Conservation (phyloP, 2,888 invertebrate genomes). For the Iphiclides podalirius region DNA sequence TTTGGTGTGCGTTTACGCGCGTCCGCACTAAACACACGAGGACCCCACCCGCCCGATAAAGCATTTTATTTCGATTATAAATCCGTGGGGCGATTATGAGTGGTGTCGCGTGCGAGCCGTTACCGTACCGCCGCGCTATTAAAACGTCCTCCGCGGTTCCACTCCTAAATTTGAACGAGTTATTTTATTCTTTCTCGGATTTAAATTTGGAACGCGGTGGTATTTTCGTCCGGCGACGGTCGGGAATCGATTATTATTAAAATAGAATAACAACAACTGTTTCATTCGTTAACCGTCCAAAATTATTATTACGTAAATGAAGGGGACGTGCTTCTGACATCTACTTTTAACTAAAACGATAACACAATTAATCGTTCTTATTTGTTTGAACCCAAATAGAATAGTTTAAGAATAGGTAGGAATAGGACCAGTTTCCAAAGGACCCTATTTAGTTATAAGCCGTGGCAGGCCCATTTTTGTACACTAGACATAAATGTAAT, state of each 20-base stretch:
- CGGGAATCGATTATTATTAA: neutral
- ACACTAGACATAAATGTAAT: too few species aligned
- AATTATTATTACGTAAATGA: too few species aligned
- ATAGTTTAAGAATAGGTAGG: too few species aligned
- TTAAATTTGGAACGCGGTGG: conserved; percentile 9
- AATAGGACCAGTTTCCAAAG: too few species aligned
- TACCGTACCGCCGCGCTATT: conserved; percentile 32
- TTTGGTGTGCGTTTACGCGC: conserved; percentile 6
- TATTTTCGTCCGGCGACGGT: conserved; percentile 5
- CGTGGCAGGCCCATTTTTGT: too few species aligned
- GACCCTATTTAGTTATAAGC: too few species aligned
- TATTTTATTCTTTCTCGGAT: neutral
- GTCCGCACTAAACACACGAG: conserved; percentile 5
- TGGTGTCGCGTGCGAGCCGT: conserved; percentile 66
- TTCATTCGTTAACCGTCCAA: neutral
- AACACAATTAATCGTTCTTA: too few species aligned
- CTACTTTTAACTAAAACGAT: too few species aligned
- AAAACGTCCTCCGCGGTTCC: conserved; percentile 20
- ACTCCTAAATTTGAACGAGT: conserved; percentile 14
- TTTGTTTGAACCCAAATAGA: too few species aligned
- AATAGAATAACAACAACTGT: neutral
- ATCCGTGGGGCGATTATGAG: conserved; percentile 58
- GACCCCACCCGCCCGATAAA: conserved; percentile 52
- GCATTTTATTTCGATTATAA: conserved; percentile 65
- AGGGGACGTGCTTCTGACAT: too few species aligned